Base-by-base conservation (phyloP, 2,113 vertebrate genomes). In the Orcinus orca region DNA sequence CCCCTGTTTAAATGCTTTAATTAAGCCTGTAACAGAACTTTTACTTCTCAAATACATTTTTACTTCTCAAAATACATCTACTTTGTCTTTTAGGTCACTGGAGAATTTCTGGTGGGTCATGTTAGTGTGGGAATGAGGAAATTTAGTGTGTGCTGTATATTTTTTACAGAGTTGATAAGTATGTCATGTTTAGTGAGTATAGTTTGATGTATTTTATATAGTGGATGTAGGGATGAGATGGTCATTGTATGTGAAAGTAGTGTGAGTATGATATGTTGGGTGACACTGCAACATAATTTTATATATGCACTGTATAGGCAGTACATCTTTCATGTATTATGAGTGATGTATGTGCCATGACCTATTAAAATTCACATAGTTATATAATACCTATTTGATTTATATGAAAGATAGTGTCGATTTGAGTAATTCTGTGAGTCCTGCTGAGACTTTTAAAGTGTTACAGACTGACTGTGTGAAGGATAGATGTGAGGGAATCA, bases 241-340 rank as follows among this genome's bases (percentile, higher is more conserved):
- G 6, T 9, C 53, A 84, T 31, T 87, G 33, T 15, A 41, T 41
- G 3, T 25, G n/a, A 92, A 92, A 33, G 3, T 11, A 62, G 10
- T 4, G 0, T 83, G 41, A 63, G 4, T 0, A 0, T 55, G 36
- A 12, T 83, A 1, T 47, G 4, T 31, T 84, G 10, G 33, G n/a
- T 67, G 13, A 83, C 2, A 31, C 4, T 58, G 29, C 8, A 55
- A 31, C 23, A 29, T 74, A 41, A 33, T n/a, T 47, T 14, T 21
- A 3, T 63, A 29, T 23, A n/a, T 15, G 5, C 7, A 25, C 0
- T 58, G 17, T 2, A 21, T 8, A 38, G 26, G 21, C 26, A 9
- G 33, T 31, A 63, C 2, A 2, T 53, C 20, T 63, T 71, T 38
- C 41, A 38, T 29, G 12, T 71, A 18, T 41, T 11, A 23, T 31